phyloP scores from a whole-genome alignment of 2,113 vertebrate genomes.

The Myanophis thanlyinensis region DNA sequence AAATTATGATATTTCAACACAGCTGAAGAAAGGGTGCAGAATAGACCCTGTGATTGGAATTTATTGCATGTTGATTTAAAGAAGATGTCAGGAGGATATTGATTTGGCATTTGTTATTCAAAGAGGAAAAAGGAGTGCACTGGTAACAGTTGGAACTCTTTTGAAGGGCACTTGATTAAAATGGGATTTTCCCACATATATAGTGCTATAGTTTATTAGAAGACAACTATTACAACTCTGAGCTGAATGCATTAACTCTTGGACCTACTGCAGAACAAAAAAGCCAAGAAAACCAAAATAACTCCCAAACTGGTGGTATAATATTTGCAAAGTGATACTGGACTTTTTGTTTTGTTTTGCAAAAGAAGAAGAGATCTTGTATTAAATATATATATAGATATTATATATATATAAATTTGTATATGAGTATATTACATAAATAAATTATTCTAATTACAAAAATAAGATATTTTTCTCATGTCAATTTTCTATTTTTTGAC shows the following conservation, averaged over 20 bases:
- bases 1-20: conserved; percentile 8
- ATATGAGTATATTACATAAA: conserved; percentile 60
- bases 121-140: conserved; percentile 31
- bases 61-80: neutral
- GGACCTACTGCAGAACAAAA: neutral
- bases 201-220: conserved; percentile 23
- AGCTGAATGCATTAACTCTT: neutral
- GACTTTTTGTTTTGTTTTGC: conserved; percentile 27
- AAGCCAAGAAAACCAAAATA: neutral
- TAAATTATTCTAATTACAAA: conserved; percentile 63
- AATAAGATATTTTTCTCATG: conserved; percentile 39
- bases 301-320: conserved; percentile 30
- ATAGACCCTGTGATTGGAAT: conserved; percentile 26
- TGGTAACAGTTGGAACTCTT: neutral
- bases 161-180: conserved; percentile 28
- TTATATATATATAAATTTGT: conserved; percentile 48
- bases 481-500: conserved; percentile 40
- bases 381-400: conserved; percentile 44
- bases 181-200: neutral
- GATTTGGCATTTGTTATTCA: conserved; percentile 52
- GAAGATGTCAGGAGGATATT: conserved; percentile 27
- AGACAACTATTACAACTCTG: conserved; percentile 33
- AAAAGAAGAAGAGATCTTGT: conserved; percentile 43
- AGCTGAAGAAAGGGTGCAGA: conserved; percentile 36
- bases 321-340: neutral